These are phyloP conservation scores for Bubalus kerabau DNA, from an alignment of 2,113 vertebrate species.

Conservation along the genomic window DNA sequence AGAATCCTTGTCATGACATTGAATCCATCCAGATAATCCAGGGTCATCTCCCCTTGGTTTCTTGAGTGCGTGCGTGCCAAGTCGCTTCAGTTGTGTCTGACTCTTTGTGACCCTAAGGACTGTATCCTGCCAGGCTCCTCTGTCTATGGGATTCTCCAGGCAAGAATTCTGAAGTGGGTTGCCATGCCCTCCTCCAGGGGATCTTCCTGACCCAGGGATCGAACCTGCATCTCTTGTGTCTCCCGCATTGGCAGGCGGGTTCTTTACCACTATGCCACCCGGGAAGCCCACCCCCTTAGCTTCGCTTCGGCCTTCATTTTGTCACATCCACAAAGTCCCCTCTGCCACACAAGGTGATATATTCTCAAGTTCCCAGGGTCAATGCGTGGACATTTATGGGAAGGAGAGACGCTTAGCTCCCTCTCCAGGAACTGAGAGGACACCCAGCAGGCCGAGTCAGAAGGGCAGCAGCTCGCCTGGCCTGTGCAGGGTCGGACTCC, in stretches of 20 bases:
- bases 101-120: background rate
- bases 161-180: background rate
- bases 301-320: background rate
- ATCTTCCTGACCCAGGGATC: background rate
- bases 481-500: background rate
- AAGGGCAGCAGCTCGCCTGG: background rate
- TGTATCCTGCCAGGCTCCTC: background rate
- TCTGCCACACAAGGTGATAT: rapidly evolving
- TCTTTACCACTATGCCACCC: background rate
- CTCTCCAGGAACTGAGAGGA: background rate
- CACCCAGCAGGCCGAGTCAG: rapidly evolving
- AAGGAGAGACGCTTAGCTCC: rapidly evolving
- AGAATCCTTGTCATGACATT: rapidly evolving
- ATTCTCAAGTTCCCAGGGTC: background rate
- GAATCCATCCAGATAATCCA: rapidly evolving
- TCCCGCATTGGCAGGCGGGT: background rate
- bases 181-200: background rate
- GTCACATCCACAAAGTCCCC: too few relatives aligned
- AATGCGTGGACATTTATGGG: rapidly evolving
- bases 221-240: background rate
- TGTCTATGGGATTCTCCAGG: background rate
- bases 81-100: background rate
- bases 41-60: background rate
- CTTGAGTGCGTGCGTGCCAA: rapidly evolving
- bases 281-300: background rate